These are phyloP conservation scores for Trematocara zebra DNA, from an alignment of 2,113 vertebrate species.

Conservation along the genomic window DNA sequence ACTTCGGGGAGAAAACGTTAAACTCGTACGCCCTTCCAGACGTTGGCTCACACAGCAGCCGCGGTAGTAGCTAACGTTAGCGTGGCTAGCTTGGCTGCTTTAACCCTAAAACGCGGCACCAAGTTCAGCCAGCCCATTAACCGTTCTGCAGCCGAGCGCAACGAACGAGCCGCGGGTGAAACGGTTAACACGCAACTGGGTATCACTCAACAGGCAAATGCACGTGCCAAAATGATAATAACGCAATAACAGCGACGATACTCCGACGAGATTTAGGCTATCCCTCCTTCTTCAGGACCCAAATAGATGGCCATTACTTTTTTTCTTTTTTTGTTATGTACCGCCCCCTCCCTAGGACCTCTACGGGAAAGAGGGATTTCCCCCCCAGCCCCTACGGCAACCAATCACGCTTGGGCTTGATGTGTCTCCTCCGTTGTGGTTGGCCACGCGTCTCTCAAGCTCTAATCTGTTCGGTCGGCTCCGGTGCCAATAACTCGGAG, in stretches of 20 bases:
- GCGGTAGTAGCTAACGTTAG: slow-evolving; percentile 52
- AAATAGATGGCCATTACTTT: slow-evolving; percentile 73
- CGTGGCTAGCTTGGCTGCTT: slow-evolving; percentile 58
- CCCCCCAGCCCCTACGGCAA: slow-evolving; percentile 47
- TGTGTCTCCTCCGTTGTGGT: slow-evolving; percentile 22
- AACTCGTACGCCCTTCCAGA: slow-evolving; percentile 59
- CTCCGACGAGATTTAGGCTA: slow-evolving; percentile 40
- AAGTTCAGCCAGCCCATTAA: slow-evolving; percentile 40
- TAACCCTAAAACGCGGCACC: slow-evolving; percentile 53
- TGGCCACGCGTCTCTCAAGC: slow-evolving; percentile 29
- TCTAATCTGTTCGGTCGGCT: slow-evolving; percentile 21
- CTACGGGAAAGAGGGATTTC: slow-evolving; percentile 57
- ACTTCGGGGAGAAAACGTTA: slow-evolving; percentile 33
- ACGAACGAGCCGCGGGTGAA: background rate
- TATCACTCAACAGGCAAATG: background rate
- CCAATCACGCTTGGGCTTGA: slow-evolving; percentile 53
- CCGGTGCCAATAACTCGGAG: slow-evolving; percentile 32
- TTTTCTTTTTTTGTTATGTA: slow-evolving; percentile 59
- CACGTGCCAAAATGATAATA: background rate
- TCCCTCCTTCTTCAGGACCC: slow-evolving; percentile 56
- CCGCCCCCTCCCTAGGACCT: slow-evolving; percentile 64
- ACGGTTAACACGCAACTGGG: background rate
- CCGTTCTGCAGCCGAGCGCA: background rate
- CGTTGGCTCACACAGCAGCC: slow-evolving; percentile 24
- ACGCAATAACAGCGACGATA: slow-evolving; percentile 13